Evolutionary conservation across 1,140 invertebrate species (phyloP).

Genomic region (Brachionus rotundiformis): DNA sequence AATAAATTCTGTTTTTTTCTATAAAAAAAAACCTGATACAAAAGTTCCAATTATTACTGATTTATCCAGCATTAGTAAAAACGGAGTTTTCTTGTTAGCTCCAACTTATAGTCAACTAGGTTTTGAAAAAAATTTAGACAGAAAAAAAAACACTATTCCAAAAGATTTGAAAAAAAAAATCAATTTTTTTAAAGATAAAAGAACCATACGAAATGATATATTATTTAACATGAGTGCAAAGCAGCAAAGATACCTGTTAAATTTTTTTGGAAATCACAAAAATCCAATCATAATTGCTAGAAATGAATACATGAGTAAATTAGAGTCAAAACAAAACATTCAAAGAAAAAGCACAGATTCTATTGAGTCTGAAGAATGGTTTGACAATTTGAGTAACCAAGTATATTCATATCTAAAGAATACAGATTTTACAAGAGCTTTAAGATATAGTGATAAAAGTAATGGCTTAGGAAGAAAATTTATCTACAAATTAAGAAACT

Average conservation of each 20-base stretch:
- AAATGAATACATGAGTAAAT: not conserved
- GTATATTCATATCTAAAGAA: not conserved
- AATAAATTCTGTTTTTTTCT: too few relatives aligned
- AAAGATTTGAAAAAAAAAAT: not conserved
- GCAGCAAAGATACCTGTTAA: constrained; percentile 18
- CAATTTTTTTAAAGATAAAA: not conserved
- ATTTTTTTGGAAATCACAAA: constrained; percentile 1
- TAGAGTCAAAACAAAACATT: not conserved
- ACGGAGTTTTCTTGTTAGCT: not conserved
- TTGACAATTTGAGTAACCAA: not conserved
- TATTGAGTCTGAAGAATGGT: not conserved
- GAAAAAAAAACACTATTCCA: not conserved
- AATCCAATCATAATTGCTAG: not conserved
- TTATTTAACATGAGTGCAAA: constrained; percentile 8
- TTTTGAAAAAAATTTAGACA: too few relatives aligned
- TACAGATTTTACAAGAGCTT: not conserved
- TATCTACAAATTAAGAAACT: constrained; percentile 4
- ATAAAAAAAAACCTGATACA: not conserved
- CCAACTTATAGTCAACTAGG: not conserved
- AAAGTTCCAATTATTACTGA: not conserved
- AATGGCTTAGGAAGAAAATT: not conserved
- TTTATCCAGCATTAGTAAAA: not conserved
- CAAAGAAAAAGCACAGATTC: too few relatives aligned
- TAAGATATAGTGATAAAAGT: not conserved
- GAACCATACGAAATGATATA: not conserved